phyloP scores from a whole-genome alignment of 2,797 vertebrate species.

The Notolabrus celidotus region DNA sequence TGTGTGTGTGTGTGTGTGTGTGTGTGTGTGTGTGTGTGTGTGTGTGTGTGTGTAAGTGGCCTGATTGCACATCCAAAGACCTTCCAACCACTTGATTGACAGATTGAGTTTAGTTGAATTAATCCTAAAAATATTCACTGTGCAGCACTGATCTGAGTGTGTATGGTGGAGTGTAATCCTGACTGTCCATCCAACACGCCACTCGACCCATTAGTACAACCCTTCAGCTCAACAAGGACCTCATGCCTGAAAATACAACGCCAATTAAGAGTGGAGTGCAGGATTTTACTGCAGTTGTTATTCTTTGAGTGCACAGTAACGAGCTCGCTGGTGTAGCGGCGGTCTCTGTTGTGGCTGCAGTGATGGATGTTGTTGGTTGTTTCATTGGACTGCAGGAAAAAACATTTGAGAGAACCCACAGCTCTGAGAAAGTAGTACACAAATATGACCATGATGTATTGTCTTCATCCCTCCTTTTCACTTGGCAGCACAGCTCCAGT shows the following conservation, averaged over 20 bases:
- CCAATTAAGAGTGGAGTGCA: conserved; percentile 54
- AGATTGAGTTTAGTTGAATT: conserved; percentile 55
- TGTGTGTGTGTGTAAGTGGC: conserved; percentile 12
- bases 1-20: too few species aligned
- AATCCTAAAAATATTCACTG: conserved; percentile 35
- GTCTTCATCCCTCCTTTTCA: background rate
- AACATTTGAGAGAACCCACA: background rate
- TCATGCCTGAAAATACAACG: conserved; percentile 28
- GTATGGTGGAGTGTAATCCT: background rate
- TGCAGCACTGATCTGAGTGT: background rate
- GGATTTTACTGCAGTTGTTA: conserved; percentile 51
- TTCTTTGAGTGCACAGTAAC: conserved; percentile 45
- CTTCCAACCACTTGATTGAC: conserved; percentile 43
- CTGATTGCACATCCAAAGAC: conserved; percentile 17
- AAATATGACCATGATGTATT: conserved; percentile 16
- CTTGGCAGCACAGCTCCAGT: background rate
- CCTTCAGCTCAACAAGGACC: conserved; percentile 31
- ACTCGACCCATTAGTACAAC: conserved; percentile 35
- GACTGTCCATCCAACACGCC: conserved; percentile 12
- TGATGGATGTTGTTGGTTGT: conserved; percentile 28
- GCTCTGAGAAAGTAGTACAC: conserved; percentile 4
- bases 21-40: too few species aligned
- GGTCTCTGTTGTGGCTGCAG: conserved; percentile 29
- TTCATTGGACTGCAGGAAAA: conserved; percentile 1
- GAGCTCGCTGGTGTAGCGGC: conserved; percentile 37